Conservation (phyloP, 2,797 vertebrate species). For the Moxostoma hubbsi region DNA sequence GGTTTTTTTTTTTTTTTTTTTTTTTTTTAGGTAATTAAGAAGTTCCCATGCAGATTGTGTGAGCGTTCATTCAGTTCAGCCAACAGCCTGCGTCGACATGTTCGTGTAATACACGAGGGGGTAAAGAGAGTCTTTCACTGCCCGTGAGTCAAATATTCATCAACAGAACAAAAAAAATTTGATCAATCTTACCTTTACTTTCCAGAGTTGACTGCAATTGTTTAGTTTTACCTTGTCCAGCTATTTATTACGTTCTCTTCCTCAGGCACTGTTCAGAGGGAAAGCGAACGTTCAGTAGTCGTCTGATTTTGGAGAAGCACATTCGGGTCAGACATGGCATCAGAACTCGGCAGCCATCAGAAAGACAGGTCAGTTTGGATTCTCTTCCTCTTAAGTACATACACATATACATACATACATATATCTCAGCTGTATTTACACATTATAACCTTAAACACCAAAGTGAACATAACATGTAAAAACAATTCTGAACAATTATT, state of each 20-base stretch:
- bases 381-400: not conserved
- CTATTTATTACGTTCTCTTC: not conserved
- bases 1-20: too few species aligned
- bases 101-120: slow-evolving; percentile 93
- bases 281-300: slow-evolving; percentile 94
- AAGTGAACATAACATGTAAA: too few species aligned
- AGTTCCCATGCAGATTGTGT: slow-evolving; percentile 92
- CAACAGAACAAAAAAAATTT: not conserved
- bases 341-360: slow-evolving; percentile 65
- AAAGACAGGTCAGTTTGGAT: slow-evolving; percentile 72
- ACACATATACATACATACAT: too few species aligned
- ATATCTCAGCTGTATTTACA: too few species aligned
- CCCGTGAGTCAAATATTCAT: slow-evolving; percentile 78
- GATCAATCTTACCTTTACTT: not conserved
- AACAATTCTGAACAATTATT: too few species aligned
- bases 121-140: slow-evolving; percentile 95
- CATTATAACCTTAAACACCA: too few species aligned
- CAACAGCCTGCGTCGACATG: slow-evolving; percentile 91
- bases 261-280: slow-evolving; percentile 93
- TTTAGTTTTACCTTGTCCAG: not conserved
- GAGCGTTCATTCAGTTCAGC: slow-evolving; percentile 95
- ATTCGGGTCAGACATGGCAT: slow-evolving; percentile 90
- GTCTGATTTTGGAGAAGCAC: slow-evolving; percentile 93
- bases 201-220: not conserved
- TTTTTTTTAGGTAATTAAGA: slow-evolving; percentile 78